A percentile compares a stretch with the other conserved stretches of the same genome.
phyloP scores from a whole-genome alignment of 1,140 invertebrate genomes.

The Monochamus saltuarius region DNA sequence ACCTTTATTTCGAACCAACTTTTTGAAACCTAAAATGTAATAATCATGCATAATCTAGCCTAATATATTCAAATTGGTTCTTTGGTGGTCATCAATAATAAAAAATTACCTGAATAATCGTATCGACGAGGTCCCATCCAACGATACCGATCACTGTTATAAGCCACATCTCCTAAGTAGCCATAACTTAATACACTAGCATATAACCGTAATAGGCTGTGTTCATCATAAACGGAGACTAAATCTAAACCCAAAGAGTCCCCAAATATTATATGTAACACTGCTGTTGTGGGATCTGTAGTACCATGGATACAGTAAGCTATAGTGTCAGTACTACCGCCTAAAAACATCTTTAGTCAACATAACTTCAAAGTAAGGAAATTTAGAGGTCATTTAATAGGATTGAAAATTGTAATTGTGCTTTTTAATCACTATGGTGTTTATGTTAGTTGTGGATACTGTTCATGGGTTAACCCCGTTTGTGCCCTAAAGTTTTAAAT shows the following conservation, averaged over 20 bases:
- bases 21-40: conserved; percentile 66
- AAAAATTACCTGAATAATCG: conserved; percentile 68
- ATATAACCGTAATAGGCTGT: conserved; percentile 68
- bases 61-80: neutral
- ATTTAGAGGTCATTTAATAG: too few species aligned
- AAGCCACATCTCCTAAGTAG: conserved; percentile 83
- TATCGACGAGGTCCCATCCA: conserved; percentile 91
- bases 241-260: conserved; percentile 74
- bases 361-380: too few species aligned
- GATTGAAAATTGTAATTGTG: too few species aligned
- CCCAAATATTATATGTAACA: conserved; percentile 80
- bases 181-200: conserved; percentile 85
- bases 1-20: conserved; percentile 67
- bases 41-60: neutral
- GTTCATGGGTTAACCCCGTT: too few species aligned
- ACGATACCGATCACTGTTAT: conserved; percentile 78
- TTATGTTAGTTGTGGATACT: too few species aligned
- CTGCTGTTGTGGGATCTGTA: conserved; percentile 76
- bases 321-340: conserved; percentile 83
- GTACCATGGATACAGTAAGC: conserved; percentile 82
- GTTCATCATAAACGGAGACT: conserved; percentile 71
- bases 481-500: too few species aligned
- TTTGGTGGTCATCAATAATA: too few species aligned
- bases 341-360: conserved; percentile 33
- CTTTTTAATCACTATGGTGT: too few species aligned